Conservation (phyloP, 2,888 invertebrate genomes). For the Xestobium rufovillosum region DNA sequence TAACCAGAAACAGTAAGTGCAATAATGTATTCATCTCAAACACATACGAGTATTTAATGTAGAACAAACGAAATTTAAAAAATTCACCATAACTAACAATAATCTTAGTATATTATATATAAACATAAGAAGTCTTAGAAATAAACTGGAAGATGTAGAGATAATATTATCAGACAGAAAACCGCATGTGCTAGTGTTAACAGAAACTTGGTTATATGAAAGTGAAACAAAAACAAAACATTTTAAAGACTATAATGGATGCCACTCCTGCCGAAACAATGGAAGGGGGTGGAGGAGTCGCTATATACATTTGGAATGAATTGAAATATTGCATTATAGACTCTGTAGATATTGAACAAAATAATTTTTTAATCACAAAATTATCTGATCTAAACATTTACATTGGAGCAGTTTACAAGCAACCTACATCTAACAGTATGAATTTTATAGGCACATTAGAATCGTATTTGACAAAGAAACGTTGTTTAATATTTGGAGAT, state of each 20-base stretch:
- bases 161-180: neutral
- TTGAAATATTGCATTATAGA: too few species aligned
- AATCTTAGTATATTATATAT: too few species aligned
- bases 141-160: neutral
- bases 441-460: neutral
- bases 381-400: neutral
- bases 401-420: neutral
- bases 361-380: neutral
- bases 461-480: slow-evolving; percentile 1
- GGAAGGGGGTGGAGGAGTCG: slow-evolving; percentile 1
- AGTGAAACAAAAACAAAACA: slow-evolving; percentile 1
- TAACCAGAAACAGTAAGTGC: neutral
- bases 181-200: slow-evolving; percentile 1
- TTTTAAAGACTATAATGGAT: neutral
- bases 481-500: neutral
- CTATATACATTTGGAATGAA: neutral
- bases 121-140: slow-evolving; percentile 1
- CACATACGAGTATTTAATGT: neutral
- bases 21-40: too few species aligned
- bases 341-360: too few species aligned
- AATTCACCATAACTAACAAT: neutral
- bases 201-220: neutral
- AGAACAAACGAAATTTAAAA: neutral
- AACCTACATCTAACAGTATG: too few species aligned
- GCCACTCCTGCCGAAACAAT: neutral